Evolutionary conservation across 2,888 invertebrate genomes (phyloP), one percentile per base, ranked within the genome.

Genomic region (Volucella inanis): DNA sequence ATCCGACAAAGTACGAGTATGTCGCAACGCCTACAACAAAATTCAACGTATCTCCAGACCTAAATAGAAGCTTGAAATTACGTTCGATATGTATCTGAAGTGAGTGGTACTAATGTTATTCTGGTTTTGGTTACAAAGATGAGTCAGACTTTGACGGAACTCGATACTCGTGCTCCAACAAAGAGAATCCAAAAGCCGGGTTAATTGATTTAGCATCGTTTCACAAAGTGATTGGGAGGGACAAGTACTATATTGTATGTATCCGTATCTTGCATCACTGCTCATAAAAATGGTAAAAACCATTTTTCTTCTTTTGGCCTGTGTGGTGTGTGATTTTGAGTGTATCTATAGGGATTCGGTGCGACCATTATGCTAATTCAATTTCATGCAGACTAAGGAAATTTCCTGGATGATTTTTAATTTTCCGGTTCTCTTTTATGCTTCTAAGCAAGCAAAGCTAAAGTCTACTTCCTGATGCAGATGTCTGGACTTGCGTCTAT

Each of bases 41-140:
- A 50, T 50, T 31, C 12, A 62, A 49, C 41, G 18, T 39, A 14
- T 39, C 55, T 67, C 31, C 47, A 41, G 49, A 70, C 61, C 65
- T 65, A 72, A 76, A 84, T 75, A 61, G 75, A 80, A 80, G 75
- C 84, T 59, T 74, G 59, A 75, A 84, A 70, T 57, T 62, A 38
- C 65, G 70, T 79, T 43, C 61, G 65, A 70, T 61, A 49, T 67
- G 70, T 52, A 54, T 62, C 41, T 31, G 31, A 31, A 31, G 31
- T 31, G 31, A 18, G 3, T 15, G 43, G 38, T 15, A 18, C 11
- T 18, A 18, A 1, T 15, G 50, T 11, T 39, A 2, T 54, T 47
- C 31, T 14, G 39, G 15, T 18, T n/a, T 39, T 68, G 67, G 62
- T 68, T 72, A 67, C 41, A 50, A 43, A 4, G 62, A 62, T 78